Base-by-base conservation (phyloP, 2,113 vertebrate genomes). In the Lathamus discolor region DNA sequence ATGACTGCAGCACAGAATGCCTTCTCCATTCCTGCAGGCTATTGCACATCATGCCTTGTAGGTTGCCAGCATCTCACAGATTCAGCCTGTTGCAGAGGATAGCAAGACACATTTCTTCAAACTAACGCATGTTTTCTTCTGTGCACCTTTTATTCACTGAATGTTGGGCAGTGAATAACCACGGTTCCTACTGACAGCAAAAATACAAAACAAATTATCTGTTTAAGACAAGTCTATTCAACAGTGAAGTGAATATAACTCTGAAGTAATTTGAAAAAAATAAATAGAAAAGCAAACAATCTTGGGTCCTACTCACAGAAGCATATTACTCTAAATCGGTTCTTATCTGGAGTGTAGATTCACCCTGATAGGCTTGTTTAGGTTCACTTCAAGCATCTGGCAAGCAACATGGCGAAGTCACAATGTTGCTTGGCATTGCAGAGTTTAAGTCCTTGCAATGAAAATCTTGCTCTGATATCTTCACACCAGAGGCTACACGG, bases 401-500 rank as follows among this genome's bases (percentile, higher is more conserved):
- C 18, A 75, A 95, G 57, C 5, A 69, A 17, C 39, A 44, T 2
- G 10, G 24, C 44, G 76, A 63, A 89, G 16, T 68, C 17, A 68
- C 25, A 43, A 5, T 12, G 11, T 41, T 83, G 27, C 17, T 24
- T 86, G n/a, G 4, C 13, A 19, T 28, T 69, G 33, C 27, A 77
- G 44, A 67, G 17, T 5, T 93, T 57, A 43, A 17, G 9, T 25
- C 25, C 19, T 67, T 67, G 35, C 6, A 39, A 55, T 16, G 63
- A 66, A 66, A 84, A 44, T 43, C 27, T 48, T 91, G 7, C 28
- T 82, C 29, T 80, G 33, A 54, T 79, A 84, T 94, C 54, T 79
- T 79, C 66, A 48, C 35, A 73, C 15, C 0, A 0, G n/a, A 61
- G 23, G 17, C 44, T 88, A 16, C 16, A 14, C 5, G 22, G 46